Base-by-base conservation (phyloP, 37 sponge, comb jelly and placozoan genomes). In the Eunapius fragilis region DNA sequence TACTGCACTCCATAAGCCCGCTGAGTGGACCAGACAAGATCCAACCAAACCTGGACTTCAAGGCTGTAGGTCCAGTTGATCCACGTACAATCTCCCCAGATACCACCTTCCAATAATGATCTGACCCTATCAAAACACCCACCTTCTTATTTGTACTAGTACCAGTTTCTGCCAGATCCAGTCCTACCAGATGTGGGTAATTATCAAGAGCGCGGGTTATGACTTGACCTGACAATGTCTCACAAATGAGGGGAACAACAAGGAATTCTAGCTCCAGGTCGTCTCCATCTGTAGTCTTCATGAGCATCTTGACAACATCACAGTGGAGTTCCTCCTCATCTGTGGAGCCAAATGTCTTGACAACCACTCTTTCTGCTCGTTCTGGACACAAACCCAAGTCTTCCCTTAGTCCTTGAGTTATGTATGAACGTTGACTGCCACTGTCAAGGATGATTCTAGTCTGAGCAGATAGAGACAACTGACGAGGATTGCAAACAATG, bases 401-500 rank as follows among this genome's bases (percentile, higher is more conserved):
- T 17, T 79, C 38, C 58, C 36, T 71, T 27, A 79, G 73, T 17
- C 74, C 13, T 10, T 30, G 28, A 12, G 87, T 86, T 25, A 86
- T 31, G 30, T 86, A 86, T 48, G 87, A 86, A 5, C 74, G 32
- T 33, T 86, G 87, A 71, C 87, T 79, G 11, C 37, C 77, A 35
- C 77, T 37, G 37, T 86, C 80, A 25, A 86, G 23, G 14, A 86
- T 31, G 28, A 71, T 71, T 24, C 86, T 45, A 28, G 74, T 73
- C 27, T 78, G 17, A 47, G 37, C 7, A 17, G 72, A 37, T 23
- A 19, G 25, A 23, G 82, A 31, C 17, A 73, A 58, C 24, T 28
- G 36, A 13, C 33, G 23, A 2, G 86, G 80, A 35, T 79, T 70
- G 86, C 28, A 72, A 35, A 77, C 74, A 11, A 36, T 41, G 9